Evolutionary conservation across 2,888 invertebrate species (phyloP).

Genomic region (Conomelus anceps): DNA sequence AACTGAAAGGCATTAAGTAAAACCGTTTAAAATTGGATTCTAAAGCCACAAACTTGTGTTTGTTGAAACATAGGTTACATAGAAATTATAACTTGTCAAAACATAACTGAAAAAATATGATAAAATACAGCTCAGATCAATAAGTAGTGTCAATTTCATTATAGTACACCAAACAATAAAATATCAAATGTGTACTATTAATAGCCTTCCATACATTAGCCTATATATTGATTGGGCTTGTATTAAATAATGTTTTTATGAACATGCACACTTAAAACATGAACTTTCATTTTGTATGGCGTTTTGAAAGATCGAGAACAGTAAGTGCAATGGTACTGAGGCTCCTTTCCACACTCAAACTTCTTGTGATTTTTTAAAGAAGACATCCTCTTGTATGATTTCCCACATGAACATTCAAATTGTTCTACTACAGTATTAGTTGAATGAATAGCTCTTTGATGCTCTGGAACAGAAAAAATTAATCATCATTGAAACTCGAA

Average conservation of each 20-base stretch:
- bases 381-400: constrained; percentile 25
- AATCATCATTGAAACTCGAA: background rate
- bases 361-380: constrained; percentile 29
- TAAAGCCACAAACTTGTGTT: no score
- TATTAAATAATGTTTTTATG: background rate
- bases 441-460: background rate
- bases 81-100: no score
- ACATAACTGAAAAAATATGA: no score
- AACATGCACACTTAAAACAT: background rate
- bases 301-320: constrained; percentile 30
- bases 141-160: no score
- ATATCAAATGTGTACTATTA: no score
- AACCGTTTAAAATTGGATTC: no score
- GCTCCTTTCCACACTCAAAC: constrained; percentile 41
- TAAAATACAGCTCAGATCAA: no score
- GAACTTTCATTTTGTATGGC: background rate
- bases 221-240: no score
- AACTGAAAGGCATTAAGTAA: no score
- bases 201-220: no score
- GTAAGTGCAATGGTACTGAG: constrained; percentile 41
- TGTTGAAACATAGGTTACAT: no score
- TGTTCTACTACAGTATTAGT: background rate
- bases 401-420: constrained; percentile 25
- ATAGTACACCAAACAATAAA: no score
- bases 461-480: background rate